phyloP scores from a whole-genome alignment of 2,113 vertebrate genomes.

The Paradoxurus hermaphroditus region DNA sequence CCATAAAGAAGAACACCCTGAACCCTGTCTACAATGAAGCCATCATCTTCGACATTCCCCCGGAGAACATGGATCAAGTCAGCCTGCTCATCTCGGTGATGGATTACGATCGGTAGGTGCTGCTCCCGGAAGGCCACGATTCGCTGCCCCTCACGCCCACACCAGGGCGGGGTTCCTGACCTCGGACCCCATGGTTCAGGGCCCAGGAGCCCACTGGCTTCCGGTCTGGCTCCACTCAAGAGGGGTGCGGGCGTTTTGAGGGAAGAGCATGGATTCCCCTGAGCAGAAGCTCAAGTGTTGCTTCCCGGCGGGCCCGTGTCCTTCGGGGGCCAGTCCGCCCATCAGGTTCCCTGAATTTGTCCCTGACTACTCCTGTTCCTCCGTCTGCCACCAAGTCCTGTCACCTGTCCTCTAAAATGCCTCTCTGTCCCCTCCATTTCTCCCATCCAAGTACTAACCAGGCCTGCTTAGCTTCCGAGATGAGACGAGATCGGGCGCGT shows the following conservation, averaged over 20 bases:
- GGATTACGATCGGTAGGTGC: slow-evolving; percentile 95
- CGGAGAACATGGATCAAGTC: slow-evolving; percentile 99
- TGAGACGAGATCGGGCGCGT: too few species aligned
- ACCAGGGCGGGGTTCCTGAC: not conserved
- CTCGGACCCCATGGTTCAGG: not conserved
- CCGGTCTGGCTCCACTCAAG: not conserved
- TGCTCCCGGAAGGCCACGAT: not conserved
- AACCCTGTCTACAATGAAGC: slow-evolving; percentile 99
- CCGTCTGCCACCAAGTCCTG: not conserved
- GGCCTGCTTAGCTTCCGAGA: too few species aligned
- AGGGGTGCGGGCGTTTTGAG: not conserved
- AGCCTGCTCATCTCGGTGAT: slow-evolving; percentile 98
- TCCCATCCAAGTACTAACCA: too few species aligned
- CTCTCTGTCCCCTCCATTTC: not conserved
- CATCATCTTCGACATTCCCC: slow-evolving; percentile 99
- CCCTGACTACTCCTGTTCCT: not conserved
- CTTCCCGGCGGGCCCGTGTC: not conserved
- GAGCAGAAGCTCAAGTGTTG: not conserved
- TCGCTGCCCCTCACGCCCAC: not conserved
- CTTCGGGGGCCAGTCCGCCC: not conserved
- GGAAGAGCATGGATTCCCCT: not conserved
- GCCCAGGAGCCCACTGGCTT: not conserved
- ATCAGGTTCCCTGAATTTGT: not conserved
- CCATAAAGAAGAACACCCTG: slow-evolving; percentile 98
- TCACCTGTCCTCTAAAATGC: not conserved